phyloP scores from a whole-genome alignment of 2,888 invertebrate species.

The Alloscopus bannaensis region DNA sequence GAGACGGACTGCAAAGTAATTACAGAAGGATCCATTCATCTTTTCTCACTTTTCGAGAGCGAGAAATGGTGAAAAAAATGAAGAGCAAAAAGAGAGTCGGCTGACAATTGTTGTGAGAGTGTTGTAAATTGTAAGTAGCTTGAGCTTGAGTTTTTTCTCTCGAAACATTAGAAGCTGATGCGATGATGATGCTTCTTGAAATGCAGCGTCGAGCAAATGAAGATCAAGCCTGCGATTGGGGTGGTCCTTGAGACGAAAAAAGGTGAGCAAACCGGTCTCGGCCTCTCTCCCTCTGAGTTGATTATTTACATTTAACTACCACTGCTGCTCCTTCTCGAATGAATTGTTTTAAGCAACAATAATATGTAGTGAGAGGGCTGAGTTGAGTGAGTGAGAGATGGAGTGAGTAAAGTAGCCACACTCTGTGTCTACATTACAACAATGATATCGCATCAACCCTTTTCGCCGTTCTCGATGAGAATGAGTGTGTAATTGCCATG shows the following conservation, averaged over 20 bases:
- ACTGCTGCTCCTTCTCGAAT: too few relatives aligned
- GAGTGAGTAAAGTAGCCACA: too few relatives aligned
- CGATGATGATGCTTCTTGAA: too few relatives aligned
- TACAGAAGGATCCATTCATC: constrained; percentile 7
- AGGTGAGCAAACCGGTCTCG: constrained; percentile 54
- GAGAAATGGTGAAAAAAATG: neutral
- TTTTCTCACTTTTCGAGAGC: neutral
- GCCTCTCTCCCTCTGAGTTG: too few relatives aligned
- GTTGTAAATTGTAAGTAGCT: too few relatives aligned
- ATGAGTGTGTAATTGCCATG: constrained; percentile 55
- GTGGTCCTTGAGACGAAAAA: constrained; percentile 38
- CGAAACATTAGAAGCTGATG: too few relatives aligned
- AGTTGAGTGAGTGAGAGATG: too few relatives aligned
- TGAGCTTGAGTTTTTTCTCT: too few relatives aligned
- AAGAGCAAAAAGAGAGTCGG: constrained; percentile 2
- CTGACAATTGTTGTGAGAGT: too few relatives aligned
- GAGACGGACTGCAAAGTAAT: neutral
- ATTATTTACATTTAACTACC: constrained; percentile 59
- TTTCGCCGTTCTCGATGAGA: constrained; percentile 9
- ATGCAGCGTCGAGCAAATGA: constrained; percentile 50
- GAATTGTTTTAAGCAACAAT: constrained; percentile 56
- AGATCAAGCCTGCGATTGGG: constrained; percentile 51
- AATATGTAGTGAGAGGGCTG: neutral
- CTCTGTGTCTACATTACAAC: constrained; percentile 14
- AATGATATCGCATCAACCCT: neutral